Percentiles rank a stretch among this genome's conserved stretches.
phyloP scores from a whole-genome alignment of 2,888 invertebrate species.

The Exocentrus adspersus region DNA sequence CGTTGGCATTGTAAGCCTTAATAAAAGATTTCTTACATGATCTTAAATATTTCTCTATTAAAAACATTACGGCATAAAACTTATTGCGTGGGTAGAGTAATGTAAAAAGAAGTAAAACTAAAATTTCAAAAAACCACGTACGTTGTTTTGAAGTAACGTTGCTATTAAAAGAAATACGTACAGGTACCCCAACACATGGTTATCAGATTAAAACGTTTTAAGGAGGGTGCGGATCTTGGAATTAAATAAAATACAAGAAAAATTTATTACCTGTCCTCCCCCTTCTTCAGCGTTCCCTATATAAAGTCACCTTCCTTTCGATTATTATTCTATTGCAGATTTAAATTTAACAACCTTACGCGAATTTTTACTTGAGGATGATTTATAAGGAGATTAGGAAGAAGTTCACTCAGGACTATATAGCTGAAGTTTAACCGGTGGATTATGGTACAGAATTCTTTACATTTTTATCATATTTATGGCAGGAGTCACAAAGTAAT shows the following conservation, averaged over 20 bases:
- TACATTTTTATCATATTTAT: conserved; percentile 13
- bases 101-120: too few species aligned
- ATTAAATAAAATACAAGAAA: conserved; percentile 49
- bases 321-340: conserved; percentile 51
- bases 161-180: too few species aligned
- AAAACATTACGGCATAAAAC: too few species aligned
- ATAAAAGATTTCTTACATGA: too few species aligned
- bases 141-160: too few species aligned
- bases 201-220: conserved; percentile 34
- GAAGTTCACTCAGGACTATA: conserved; percentile 18
- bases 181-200: too few species aligned
- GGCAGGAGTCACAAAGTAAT: neutral
- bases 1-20: too few species aligned
- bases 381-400: conserved; percentile 39
- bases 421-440: conserved; percentile 17
- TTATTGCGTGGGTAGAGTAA: too few species aligned
- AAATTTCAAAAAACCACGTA: too few species aligned
- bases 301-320: conserved; percentile 38
- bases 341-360: conserved; percentile 50
- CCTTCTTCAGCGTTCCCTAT: conserved; percentile 39
- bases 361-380: conserved; percentile 45
- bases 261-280: conserved; percentile 47
- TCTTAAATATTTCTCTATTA: too few species aligned
- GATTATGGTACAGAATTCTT: conserved; percentile 5
- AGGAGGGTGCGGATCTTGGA: conserved; percentile 46